A percentile compares a stretch with the other conserved stretches of the same genome.
These are phyloP conservation scores for Cryptotis parvus DNA, from an alignment of 2,113 vertebrate genomes.

Conservation along the genomic window DNA sequence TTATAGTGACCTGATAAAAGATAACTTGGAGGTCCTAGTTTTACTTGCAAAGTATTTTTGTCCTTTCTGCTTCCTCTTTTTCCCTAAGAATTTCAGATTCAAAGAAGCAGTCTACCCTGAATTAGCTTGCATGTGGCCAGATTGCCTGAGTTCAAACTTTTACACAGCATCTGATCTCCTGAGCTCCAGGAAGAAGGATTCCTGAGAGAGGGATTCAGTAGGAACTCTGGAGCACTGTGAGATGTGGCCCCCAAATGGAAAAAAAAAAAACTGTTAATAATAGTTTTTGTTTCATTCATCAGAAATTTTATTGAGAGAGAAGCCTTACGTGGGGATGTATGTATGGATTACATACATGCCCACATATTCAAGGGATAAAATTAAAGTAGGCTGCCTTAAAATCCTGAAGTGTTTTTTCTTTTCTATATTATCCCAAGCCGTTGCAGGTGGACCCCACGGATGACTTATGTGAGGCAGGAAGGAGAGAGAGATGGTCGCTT, in stretches of 20 bases:
- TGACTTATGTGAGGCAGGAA: too few relatives aligned
- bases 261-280: not conserved
- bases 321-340: not conserved
- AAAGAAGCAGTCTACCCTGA: not conserved
- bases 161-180: too few relatives aligned
- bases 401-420: not conserved
- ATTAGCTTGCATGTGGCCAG: not conserved
- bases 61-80: not conserved
- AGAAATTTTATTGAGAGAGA: not conserved
- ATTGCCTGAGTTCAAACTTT: too few relatives aligned
- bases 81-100: not conserved
- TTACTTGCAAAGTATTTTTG: not conserved
- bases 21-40: not conserved
- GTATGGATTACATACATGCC: too few relatives aligned
- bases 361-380: too few relatives aligned
- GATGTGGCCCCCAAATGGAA: too few relatives aligned
- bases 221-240: too few relatives aligned
- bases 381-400: not conserved
- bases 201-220: too few relatives aligned
- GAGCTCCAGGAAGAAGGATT: too few relatives aligned
- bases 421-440: not conserved
- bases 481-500: too few relatives aligned
- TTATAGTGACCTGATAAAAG: not conserved
- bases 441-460: too few relatives aligned
- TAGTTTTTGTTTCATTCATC: not conserved